These are phyloP conservation scores for Tauraco hartlaubi DNA, from an alignment of 2,797 vertebrate species.

Conservation along the genomic window DNA sequence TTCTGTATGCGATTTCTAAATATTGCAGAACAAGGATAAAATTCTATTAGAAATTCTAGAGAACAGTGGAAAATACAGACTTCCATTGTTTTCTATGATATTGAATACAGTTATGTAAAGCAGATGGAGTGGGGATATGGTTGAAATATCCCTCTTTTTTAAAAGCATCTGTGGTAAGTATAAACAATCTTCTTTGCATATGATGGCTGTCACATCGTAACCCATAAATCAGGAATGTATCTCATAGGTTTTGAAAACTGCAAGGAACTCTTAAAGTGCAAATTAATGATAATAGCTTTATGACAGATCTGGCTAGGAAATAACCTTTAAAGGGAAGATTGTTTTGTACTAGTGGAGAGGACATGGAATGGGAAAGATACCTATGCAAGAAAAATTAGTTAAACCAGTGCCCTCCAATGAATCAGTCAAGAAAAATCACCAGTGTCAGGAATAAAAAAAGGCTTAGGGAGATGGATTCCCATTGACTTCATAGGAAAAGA, in stretches of 20 bases:
- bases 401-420: constrained; percentile 64
- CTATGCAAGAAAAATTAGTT: constrained; percentile 73
- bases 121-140: not conserved
- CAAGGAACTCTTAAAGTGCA: constrained; percentile 14
- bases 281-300: constrained; percentile 30
- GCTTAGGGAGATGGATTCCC: constrained; percentile 78
- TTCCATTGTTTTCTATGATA: not conserved
- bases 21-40: not conserved
- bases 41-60: not conserved
- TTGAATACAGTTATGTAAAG: not conserved
- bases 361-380: constrained; percentile 60
- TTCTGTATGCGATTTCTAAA: not conserved
- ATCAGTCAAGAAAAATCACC: constrained; percentile 75
- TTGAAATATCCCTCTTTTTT: constrained; percentile 13
- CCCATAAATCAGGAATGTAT: constrained; percentile 17
- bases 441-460: constrained; percentile 67
- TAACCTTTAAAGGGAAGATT: constrained; percentile 28
- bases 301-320: constrained; percentile 2
- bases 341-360: not conserved
- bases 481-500: constrained; percentile 73
- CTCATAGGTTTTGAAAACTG: not conserved
- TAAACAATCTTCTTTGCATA: constrained; percentile 26
- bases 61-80: not conserved
- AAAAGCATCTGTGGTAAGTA: constrained; percentile 18
- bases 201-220: not conserved